phyloP scores from a whole-genome alignment of 1,140 invertebrate genomes.

The Amyelois transitella region DNA sequence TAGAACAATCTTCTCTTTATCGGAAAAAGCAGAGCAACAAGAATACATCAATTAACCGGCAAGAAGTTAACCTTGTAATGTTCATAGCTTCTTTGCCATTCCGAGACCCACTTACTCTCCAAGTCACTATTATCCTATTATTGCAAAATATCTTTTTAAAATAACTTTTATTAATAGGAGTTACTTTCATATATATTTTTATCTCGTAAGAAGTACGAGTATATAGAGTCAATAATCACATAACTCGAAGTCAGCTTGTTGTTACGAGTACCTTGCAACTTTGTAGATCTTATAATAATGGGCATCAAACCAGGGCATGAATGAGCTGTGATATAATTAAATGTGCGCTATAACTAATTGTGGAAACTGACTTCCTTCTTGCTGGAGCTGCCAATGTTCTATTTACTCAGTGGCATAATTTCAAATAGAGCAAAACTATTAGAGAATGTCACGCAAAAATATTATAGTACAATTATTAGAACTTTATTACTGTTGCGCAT shows the following conservation, averaged over 20 bases:
- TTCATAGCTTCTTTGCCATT: not conserved
- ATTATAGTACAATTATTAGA: too few relatives aligned
- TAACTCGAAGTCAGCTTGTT: too few relatives aligned
- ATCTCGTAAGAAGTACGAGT: too few relatives aligned
- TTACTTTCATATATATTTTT: too few relatives aligned
- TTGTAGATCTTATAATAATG: not conserved
- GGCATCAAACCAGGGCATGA: not conserved
- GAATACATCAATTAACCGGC: conserved; percentile 55
- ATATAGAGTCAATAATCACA: too few relatives aligned
- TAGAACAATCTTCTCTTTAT: conserved; percentile 54
- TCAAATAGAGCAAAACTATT: conserved; percentile 7
- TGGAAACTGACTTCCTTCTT: conserved; percentile 13
- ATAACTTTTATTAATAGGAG: too few relatives aligned
- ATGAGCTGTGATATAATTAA: conserved; percentile 4
- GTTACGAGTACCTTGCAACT: not conserved
- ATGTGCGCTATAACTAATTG: conserved; percentile 14
- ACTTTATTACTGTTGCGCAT: too few relatives aligned
- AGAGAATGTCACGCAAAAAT: not conserved
- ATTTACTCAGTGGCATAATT: conserved; percentile 19
- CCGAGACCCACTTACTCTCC: too few relatives aligned
- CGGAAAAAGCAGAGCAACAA: conserved; percentile 52
- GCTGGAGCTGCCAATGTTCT: conserved; percentile 18
- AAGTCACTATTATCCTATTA: too few relatives aligned
- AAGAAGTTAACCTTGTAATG: conserved; percentile 26
- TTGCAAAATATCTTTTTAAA: too few relatives aligned